phyloP scores from a whole-genome alignment of 92 coral and sea anemone species.

The Palythoa grandis region DNA sequence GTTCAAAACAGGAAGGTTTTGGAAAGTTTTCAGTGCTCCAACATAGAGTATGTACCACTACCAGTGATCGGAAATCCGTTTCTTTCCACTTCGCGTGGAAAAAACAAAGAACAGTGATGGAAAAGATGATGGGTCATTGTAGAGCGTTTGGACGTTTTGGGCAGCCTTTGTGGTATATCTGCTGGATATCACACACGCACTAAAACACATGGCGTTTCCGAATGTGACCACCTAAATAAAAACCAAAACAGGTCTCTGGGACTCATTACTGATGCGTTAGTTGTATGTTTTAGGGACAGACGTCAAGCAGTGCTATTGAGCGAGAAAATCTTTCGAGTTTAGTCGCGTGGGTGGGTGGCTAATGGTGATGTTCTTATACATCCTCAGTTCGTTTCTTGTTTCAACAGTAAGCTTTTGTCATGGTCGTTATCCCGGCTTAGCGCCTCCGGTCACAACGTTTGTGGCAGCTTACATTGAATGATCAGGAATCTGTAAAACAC shows the following conservation, averaged over 20 bases:
- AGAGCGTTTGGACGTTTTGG: slow-evolving; percentile 16
- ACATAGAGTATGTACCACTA: slow-evolving; percentile 38
- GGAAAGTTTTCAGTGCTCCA: slow-evolving; percentile 32
- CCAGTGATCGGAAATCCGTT: slow-evolving; percentile 43
- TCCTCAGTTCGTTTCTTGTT: slow-evolving; percentile 20
- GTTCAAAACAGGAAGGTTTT: slow-evolving; percentile 42
- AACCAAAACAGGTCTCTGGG: slow-evolving; percentile 39
- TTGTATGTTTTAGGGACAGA: slow-evolving; percentile 34
- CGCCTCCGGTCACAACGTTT: slow-evolving; percentile 44
- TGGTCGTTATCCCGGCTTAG: slow-evolving; percentile 17
- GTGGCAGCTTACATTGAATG: slow-evolving; percentile 39
- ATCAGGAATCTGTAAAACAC: slow-evolving; percentile 46
- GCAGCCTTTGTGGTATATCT: slow-evolving; percentile 24
- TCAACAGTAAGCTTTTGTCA: slow-evolving; percentile 30
- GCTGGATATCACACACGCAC: slow-evolving; percentile 24
- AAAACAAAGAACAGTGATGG: slow-evolving; percentile 24
- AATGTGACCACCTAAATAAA: slow-evolving; percentile 30
- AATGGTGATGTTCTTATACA: slow-evolving; percentile 17
- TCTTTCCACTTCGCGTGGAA: slow-evolving; percentile 41
- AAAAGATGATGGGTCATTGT: slow-evolving; percentile 34
- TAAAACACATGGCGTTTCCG: slow-evolving; percentile 40
- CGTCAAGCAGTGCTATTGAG: slow-evolving; percentile 45
- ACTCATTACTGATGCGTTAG: slow-evolving; percentile 41
- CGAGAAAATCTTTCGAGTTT: slow-evolving; percentile 26
- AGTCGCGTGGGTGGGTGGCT: slow-evolving; percentile 31